phyloP scores from a whole-genome alignment of 2,888 invertebrate species.

The Drosophila planitibia region DNA sequence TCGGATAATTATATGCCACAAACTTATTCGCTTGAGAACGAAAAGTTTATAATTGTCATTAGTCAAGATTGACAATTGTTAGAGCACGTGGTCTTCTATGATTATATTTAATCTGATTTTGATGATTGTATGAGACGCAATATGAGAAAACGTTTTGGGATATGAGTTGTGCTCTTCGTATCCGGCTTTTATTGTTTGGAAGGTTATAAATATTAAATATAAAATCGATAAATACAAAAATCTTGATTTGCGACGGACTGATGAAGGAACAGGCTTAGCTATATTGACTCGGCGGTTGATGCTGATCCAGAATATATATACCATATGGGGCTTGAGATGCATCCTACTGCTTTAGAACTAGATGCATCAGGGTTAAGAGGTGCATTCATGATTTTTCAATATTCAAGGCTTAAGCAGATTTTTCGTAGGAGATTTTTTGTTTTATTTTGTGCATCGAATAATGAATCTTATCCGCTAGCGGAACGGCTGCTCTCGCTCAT shows the following conservation, averaged over 20 bases:
- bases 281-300: not conserved
- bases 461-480: not conserved
- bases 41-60: conserved; percentile 23
- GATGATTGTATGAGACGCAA: not conserved
- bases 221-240: not conserved
- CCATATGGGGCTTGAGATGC: not conserved
- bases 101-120: not conserved
- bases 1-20: conserved; percentile 12
- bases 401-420: not conserved
- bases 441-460: not conserved
- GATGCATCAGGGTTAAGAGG: not conserved
- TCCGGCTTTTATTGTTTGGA: not conserved
- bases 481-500: conserved; percentile 71
- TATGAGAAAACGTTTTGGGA: not conserved
- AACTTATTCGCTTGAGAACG: conserved; percentile 23
- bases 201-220: not conserved
- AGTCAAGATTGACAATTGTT: no score
- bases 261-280: not conserved
- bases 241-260: not conserved
- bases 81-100: conserved; percentile 29
- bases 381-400: not conserved
- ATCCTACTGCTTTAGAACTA: not conserved
- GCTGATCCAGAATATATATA: not conserved
- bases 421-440: not conserved
- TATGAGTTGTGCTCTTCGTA: not conserved